A percentile compares a stretch with the other conserved stretches of the same genome.
Conservation (phyloP, 2,888 invertebrate species). For the Papilio demoleus region DNA sequence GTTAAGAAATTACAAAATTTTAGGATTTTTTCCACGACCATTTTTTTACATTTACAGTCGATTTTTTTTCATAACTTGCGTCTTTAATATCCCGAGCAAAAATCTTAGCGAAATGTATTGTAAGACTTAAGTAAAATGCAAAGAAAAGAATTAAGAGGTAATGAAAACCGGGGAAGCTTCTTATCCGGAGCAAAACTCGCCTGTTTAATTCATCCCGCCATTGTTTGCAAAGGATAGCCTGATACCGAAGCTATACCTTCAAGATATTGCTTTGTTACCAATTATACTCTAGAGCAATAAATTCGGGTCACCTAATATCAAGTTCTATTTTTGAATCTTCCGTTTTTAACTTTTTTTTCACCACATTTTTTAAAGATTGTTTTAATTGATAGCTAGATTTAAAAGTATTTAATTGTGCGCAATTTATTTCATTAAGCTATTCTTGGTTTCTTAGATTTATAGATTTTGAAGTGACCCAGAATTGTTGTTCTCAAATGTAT, state of each 20-base stretch:
- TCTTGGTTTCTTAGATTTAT: no score
- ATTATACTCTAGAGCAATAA: neutral
- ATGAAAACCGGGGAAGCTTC: conserved; percentile 38
- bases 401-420: no score
- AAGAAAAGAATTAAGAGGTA: conserved; percentile 39
- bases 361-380: no score
- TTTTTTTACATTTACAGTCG: neutral
- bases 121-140: conserved; percentile 35
- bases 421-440: no score
- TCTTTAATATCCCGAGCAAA: conserved; percentile 17
- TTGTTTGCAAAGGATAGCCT: conserved; percentile 36
- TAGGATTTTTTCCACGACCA: neutral
- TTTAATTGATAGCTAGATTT: no score
- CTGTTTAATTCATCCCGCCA: conserved; percentile 30
- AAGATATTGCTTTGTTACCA: conserved; percentile 13
- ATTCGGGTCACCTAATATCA: no score
- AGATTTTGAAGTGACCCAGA: no score
- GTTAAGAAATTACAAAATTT: neutral
- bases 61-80: conserved; percentile 4
- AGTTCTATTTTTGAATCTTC: no score
- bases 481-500: no score
- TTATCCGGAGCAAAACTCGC: conserved; percentile 36
- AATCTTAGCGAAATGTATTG: conserved; percentile 32
- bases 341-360: no score
- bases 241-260: conserved; percentile 28